Evolutionary conservation across 2,888 invertebrate species (phyloP).

Genomic region (Pterobdella sp.): DNA sequence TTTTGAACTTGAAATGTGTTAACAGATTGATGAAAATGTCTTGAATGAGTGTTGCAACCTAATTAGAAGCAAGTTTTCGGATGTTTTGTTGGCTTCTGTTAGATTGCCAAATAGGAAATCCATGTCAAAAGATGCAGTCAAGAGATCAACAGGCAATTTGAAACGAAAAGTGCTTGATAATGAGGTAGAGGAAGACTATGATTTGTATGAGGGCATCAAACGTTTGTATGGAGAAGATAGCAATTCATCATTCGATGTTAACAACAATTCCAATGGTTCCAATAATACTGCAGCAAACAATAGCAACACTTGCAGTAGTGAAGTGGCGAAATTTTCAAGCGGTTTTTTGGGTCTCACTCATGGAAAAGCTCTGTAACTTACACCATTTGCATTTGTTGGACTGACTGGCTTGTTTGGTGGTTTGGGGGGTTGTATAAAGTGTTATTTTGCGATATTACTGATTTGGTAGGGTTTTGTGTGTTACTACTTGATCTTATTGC

Average conservation of each 20-base stretch:
- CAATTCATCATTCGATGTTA: background rate
- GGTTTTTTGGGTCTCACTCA: background rate
- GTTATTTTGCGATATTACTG: background rate
- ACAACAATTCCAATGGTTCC: background rate
- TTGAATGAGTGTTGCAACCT: constrained; percentile 6
- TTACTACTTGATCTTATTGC: too few species aligned
- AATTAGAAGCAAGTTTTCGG: background rate
- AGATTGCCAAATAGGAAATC: constrained; percentile 16
- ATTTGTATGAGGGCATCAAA: constrained; percentile 48
- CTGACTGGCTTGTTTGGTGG: background rate
- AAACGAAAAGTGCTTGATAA: constrained; percentile 14
- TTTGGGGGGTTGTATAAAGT: background rate
- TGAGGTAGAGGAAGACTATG: constrained; percentile 41
- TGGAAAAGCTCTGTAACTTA: background rate
- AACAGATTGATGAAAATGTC: background rate
- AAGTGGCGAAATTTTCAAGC: constrained; percentile 4
- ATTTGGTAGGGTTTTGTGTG: background rate
- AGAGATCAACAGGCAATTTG: background rate
- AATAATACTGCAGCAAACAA: background rate
- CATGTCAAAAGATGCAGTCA: background rate
- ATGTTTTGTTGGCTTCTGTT: constrained; percentile 3
- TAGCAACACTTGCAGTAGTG: background rate
- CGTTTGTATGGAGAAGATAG: constrained; percentile 42
- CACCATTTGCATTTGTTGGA: background rate
- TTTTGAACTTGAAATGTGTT: background rate